These are phyloP conservation scores for Whitmania pigra DNA, from an alignment of 1,140 invertebrate genomes.

Conservation along the genomic window DNA sequence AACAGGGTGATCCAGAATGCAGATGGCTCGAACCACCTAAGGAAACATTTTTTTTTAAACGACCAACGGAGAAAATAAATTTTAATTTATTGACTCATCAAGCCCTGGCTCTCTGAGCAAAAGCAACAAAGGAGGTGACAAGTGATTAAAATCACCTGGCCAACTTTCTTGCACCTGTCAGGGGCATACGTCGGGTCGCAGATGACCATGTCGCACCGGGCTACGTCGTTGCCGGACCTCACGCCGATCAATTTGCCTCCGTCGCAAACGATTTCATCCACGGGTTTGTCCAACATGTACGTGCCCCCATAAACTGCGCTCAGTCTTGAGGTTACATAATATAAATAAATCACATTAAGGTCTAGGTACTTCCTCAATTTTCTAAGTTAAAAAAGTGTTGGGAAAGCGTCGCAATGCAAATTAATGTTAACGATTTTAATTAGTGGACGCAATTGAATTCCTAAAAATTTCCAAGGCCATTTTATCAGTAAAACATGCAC, in stretches of 20 bases:
- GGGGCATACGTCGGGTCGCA: slow-evolving; percentile 95
- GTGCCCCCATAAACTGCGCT: slow-evolving; percentile 99
- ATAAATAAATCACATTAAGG: neutral
- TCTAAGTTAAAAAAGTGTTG: neutral
- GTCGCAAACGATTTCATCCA: slow-evolving; percentile 86
- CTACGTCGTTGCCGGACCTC: slow-evolving; percentile 54
- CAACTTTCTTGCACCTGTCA: slow-evolving; percentile 57
- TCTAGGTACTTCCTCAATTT: neutral
- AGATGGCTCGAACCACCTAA: slow-evolving; percentile 91
- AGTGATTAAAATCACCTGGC: slow-evolving; percentile 36
- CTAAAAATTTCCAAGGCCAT: neutral
- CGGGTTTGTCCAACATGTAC: slow-evolving; percentile 97
- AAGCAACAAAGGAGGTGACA: too few relatives aligned
- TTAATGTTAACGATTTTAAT: neutral
- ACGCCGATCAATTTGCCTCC: slow-evolving; percentile 76
- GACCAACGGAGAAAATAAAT: neutral
- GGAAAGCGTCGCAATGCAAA: too few relatives aligned
- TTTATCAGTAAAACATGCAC: slow-evolving; percentile 47
- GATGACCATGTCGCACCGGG: slow-evolving; percentile 91
- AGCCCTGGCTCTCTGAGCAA: too few relatives aligned
- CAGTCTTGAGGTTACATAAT: slow-evolving; percentile 41
- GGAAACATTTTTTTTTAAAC: neutral
- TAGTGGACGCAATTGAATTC: neutral
- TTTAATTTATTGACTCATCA: too few relatives aligned
- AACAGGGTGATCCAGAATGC: slow-evolving; percentile 91